Conservation (phyloP, 2,888 invertebrate species). For the Epistrophe grossulariae region DNA sequence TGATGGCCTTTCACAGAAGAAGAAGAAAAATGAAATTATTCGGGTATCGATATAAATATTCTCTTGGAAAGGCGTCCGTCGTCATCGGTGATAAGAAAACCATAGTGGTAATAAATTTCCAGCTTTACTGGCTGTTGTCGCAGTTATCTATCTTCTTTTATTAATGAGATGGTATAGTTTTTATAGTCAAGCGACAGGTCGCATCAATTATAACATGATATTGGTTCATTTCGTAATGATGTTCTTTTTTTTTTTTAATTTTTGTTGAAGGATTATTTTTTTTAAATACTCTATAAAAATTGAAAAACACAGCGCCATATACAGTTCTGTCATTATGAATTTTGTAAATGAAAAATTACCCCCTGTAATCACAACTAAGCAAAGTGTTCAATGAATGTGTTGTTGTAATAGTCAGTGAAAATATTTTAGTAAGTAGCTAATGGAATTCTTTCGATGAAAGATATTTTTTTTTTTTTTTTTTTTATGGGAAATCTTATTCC, state of each 20-base stretch:
- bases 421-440: neutral
- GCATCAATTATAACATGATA: constrained; percentile 63
- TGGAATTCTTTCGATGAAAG: no score
- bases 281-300: neutral
- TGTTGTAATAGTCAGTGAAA: neutral
- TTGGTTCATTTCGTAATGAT: constrained; percentile 25
- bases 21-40: constrained; percentile 23
- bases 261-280: constrained; percentile 6
- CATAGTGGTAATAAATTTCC: constrained; percentile 70
- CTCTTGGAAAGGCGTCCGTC: constrained; percentile 68
- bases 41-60: constrained; percentile 42
- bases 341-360: neutral
- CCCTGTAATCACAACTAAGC: neutral
- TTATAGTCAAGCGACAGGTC: constrained; percentile 60
- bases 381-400: neutral
- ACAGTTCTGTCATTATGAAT: constrained; percentile 20
- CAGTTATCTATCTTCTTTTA: constrained; percentile 68
- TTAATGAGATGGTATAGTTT: constrained; percentile 72
- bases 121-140: constrained; percentile 66
- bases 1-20: constrained; percentile 56
- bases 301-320: neutral
- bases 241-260: neutral
- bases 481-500: neutral
- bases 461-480: no score
- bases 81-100: constrained; percentile 51